These are phyloP conservation scores for Caenorhabditis tropicalis DNA, from an alignment of 1,140 invertebrate genomes.

Conservation along the genomic window DNA sequence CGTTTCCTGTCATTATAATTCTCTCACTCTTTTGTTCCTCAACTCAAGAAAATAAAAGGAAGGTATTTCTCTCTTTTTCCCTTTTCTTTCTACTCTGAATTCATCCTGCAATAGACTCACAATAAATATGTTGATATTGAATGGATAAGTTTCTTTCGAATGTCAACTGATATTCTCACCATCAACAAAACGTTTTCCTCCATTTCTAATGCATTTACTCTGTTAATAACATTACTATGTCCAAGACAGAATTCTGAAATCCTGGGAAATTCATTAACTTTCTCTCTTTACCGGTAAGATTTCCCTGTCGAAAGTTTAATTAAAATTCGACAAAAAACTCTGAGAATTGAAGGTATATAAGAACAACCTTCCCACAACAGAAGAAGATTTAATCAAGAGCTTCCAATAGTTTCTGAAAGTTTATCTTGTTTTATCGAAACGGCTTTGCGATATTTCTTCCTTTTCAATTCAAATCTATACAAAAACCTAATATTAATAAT, in stretches of 20 bases:
- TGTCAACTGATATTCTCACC: too few relatives aligned
- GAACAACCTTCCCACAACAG: background rate
- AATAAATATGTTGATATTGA: too few relatives aligned
- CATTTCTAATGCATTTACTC: too few relatives aligned
- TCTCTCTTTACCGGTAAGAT: background rate
- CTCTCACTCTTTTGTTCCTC: background rate
- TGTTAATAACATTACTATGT: too few relatives aligned
- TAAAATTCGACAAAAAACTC: background rate
- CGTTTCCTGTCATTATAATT: slow-evolving; percentile 34
- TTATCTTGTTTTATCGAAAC: too few relatives aligned
- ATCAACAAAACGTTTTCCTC: too few relatives aligned
- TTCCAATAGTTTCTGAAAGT: too few relatives aligned
- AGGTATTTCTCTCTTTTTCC: background rate
- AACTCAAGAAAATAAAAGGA: background rate
- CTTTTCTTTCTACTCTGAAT: background rate
- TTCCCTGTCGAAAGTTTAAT: background rate
- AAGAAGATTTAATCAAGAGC: too few relatives aligned
- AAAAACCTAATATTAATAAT: background rate
- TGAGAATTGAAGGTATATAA: background rate
- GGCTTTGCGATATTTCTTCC: too few relatives aligned
- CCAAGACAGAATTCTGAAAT: background rate
- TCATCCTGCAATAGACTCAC: too few relatives aligned
- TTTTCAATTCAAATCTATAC: background rate
- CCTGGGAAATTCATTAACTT: background rate
- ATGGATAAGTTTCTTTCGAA: too few relatives aligned